These are phyloP conservation scores for Luehdorfia chinensis DNA, from an alignment of 1,140 invertebrate species.

Conservation along the genomic window DNA sequence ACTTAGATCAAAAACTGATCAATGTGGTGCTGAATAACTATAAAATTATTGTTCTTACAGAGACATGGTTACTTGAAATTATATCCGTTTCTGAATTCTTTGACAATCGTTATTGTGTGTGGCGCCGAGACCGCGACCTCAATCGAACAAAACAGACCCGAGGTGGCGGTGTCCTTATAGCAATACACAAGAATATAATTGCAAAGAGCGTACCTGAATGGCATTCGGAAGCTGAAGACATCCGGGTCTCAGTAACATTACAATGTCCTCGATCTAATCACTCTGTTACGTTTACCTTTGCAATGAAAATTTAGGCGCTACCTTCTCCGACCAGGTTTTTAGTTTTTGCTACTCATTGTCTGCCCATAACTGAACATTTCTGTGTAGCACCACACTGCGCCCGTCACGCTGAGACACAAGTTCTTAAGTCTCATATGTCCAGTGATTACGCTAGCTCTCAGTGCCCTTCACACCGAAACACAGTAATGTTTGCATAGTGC, in stretches of 20 bases:
- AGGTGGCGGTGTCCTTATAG: conserved; percentile 18
- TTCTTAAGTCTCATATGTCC: not conserved
- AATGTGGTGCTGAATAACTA: conserved; percentile 17
- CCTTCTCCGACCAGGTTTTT: too few species aligned
- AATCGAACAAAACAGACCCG: not conserved
- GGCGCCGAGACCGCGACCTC: conserved; percentile 18
- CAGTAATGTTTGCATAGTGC: not conserved
- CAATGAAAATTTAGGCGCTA: conserved; percentile 10
- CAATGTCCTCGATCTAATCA: too few species aligned
- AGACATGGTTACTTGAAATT: conserved; percentile 20
- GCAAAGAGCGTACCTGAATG: not conserved
- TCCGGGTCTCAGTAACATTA: too few species aligned
- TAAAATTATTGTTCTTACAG: conserved; percentile 17
- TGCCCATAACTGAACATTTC: too few species aligned
- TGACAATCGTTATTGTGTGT: conserved; percentile 19
- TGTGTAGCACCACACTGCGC: too few species aligned
- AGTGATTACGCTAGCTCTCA: too few species aligned
- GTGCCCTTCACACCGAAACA: too few species aligned
- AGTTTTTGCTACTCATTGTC: too few species aligned
- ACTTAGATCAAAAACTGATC: conserved; percentile 20
- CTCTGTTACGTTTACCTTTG: too few species aligned
- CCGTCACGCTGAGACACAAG: not conserved
- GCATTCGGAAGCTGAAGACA: conserved; percentile 18
- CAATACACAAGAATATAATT: not conserved
- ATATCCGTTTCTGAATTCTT: conserved; percentile 20